These are phyloP conservation scores for Trachops cirrhosus DNA, from an alignment of 2,797 vertebrate species.

Conservation along the genomic window DNA sequence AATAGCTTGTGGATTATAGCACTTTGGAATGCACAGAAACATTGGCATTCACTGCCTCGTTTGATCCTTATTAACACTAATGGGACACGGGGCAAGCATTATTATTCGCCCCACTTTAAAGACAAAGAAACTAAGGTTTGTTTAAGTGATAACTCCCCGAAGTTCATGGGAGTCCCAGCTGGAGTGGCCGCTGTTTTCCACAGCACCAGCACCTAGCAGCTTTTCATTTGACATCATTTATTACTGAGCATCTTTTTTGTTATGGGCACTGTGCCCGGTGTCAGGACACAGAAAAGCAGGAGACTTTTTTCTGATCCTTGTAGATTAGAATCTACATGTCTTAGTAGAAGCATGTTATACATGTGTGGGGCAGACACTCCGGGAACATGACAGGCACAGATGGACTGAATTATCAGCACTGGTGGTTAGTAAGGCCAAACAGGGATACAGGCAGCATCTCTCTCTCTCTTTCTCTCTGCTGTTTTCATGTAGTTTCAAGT, in stretches of 20 bases:
- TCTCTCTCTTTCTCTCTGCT: background rate
- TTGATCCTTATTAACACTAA: background rate
- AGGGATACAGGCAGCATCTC: accelerated
- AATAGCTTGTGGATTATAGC: background rate
- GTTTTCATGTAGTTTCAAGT: background rate
- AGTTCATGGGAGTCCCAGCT: background rate
- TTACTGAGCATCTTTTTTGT: background rate
- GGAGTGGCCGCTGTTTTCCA: background rate
- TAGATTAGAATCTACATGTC: background rate
- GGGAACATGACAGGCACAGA: background rate
- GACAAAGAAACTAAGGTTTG: background rate
- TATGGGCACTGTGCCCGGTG: background rate
- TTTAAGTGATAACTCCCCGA: background rate
- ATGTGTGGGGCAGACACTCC: background rate
- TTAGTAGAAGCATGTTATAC: background rate
- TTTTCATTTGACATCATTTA: background rate
- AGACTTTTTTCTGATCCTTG: background rate
- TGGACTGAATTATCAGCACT: background rate
- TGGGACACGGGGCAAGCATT: background rate
- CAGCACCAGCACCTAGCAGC: background rate
- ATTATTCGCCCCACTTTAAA: background rate
- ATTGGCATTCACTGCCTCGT: background rate
- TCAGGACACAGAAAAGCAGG: background rate
- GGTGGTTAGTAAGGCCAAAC: background rate
- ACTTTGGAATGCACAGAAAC: background rate